These are phyloP conservation scores for Poliocrania exsul DNA, from an alignment of 2,797 vertebrate genomes.

Conservation along the genomic window DNA sequence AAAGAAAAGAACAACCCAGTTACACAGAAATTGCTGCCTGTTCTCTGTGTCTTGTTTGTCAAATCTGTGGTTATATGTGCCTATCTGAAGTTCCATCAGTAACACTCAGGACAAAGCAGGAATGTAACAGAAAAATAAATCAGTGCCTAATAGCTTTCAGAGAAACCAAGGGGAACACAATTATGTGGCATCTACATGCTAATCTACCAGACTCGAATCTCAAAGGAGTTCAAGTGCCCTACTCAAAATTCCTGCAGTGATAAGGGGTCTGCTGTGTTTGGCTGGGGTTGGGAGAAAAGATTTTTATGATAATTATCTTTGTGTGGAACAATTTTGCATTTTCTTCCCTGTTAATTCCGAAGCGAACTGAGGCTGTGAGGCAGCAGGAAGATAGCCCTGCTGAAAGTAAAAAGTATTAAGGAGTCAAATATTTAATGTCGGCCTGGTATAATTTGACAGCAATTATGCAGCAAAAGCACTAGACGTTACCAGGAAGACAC, in stretches of 20 bases:
- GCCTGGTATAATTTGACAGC: constrained; percentile 64
- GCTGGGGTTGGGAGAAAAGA: constrained; percentile 87
- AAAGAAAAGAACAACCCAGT: constrained; percentile 24
- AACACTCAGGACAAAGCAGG: constrained; percentile 79
- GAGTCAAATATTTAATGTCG: constrained; percentile 72
- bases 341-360: constrained; percentile 70
- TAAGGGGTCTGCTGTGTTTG: constrained; percentile 87
- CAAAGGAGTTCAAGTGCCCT: constrained; percentile 88
- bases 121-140: constrained; percentile 84
- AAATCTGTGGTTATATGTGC: constrained; percentile 16
- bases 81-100: constrained; percentile 79
- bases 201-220: constrained; percentile 92
- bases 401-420: constrained; percentile 52
- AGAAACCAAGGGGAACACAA: constrained; percentile 91
- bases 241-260: constrained; percentile 93
- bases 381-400: constrained; percentile 49
- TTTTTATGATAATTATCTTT: constrained; percentile 87
- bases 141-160: constrained; percentile 91
- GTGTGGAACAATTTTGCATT: constrained; percentile 76
- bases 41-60: constrained; percentile 23
- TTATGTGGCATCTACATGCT: constrained; percentile 94
- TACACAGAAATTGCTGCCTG: constrained; percentile 37
- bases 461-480: constrained; percentile 65
- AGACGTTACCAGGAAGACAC: constrained; percentile 56
- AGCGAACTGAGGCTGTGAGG: constrained; percentile 34